A percentile compares a stretch with the other conserved stretches of the same genome.
These are phyloP conservation scores for Indicator maculatus DNA, from an alignment of 2,113 vertebrate genomes.

Conservation along the genomic window DNA sequence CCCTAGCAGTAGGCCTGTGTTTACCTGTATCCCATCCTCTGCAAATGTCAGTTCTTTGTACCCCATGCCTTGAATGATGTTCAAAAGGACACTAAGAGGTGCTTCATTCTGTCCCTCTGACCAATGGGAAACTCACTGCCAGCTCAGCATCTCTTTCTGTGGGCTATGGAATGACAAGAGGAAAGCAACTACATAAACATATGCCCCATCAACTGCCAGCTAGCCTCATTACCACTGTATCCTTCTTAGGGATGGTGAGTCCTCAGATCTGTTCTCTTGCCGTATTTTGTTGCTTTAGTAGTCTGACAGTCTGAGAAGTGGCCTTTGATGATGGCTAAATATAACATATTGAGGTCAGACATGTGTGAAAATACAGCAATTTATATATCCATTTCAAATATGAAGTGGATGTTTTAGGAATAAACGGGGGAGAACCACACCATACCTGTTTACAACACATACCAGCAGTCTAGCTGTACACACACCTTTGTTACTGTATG, in stretches of 20 bases:
- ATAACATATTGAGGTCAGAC: background rate
- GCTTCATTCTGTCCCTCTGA: background rate
- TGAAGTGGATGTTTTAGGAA: background rate
- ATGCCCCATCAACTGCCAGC: background rate
- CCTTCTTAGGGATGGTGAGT: background rate
- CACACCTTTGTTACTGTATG: background rate
- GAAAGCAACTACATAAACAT: background rate
- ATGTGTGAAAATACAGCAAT: background rate
- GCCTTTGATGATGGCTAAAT: background rate
- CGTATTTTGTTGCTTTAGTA: background rate
- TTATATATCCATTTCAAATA: background rate
- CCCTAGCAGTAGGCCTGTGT: background rate
- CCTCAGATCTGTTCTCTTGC: background rate
- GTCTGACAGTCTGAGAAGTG: background rate
- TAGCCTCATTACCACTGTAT: background rate
- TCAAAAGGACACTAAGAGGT: background rate
- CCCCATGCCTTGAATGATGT: background rate
- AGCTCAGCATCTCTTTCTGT: background rate
- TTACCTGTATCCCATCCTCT: background rate
- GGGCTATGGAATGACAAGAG: background rate
- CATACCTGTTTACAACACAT: background rate
- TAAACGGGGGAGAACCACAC: background rate
- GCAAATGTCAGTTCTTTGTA: background rate
- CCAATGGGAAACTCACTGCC: background rate
- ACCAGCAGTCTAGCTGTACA: no score